Evolutionary conservation across 2,113 vertebrate species (phyloP).

Genomic region (Ictidomys tridecemlineatus): DNA sequence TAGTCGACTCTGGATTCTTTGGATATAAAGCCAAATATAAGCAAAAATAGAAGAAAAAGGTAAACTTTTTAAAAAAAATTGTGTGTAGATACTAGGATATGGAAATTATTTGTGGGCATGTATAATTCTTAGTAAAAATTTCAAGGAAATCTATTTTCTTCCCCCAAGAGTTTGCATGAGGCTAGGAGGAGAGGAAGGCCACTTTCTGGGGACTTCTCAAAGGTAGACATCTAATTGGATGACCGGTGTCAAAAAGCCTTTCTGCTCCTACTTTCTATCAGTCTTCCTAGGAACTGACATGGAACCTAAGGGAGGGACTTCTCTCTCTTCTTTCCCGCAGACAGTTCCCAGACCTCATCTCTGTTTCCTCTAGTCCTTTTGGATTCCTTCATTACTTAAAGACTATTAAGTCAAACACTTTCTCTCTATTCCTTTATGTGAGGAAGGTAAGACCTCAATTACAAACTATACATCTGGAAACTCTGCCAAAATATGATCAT

Average conservation of each 20-base stretch:
- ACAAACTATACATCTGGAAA: background rate
- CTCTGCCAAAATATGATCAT: background rate
- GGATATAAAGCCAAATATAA: conserved; percentile 41
- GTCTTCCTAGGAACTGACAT: background rate
- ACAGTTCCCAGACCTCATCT: background rate
- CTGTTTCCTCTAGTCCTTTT: background rate
- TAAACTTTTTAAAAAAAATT: background rate
- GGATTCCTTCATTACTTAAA: background rate
- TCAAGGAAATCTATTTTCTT: background rate
- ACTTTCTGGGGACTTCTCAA: background rate
- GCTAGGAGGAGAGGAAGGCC: background rate
- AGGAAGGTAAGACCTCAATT: background rate
- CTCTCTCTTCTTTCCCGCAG: background rate
- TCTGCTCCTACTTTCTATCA: background rate
- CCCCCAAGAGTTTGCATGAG: background rate
- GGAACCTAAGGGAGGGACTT: background rate
- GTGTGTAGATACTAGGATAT: background rate
- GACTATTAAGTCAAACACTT: background rate
- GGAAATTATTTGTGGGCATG: background rate
- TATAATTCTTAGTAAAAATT: conserved; percentile 57
- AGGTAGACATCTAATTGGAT: background rate
- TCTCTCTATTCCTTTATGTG: background rate
- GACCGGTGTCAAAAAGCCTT: conserved; percentile 21
- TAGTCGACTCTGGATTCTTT: conserved; percentile 30
- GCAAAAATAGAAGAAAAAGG: conserved; percentile 26